Percentiles rank a stretch among this genome's conserved stretches.
phyloP scores from a whole-genome alignment of 2,113 vertebrate genomes.

The Herpetotheres cachinnans region DNA sequence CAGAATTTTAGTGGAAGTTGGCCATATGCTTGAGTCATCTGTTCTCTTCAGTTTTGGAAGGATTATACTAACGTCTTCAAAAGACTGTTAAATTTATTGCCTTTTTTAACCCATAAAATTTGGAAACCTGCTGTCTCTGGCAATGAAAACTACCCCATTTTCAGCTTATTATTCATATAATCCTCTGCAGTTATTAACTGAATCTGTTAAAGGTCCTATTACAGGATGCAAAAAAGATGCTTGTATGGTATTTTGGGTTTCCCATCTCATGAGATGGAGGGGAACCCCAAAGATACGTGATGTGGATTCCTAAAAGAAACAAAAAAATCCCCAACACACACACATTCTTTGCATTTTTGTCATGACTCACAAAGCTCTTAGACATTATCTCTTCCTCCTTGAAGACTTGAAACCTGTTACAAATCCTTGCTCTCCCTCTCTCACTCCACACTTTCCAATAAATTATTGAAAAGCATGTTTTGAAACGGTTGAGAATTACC shows the following conservation, averaged over 20 bases:
- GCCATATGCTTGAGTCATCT: conserved; percentile 74
- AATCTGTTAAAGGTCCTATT: neutral
- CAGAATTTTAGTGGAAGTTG: conserved; percentile 68
- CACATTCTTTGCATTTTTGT: neutral
- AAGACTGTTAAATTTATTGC: conserved; percentile 42
- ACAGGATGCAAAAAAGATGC: neutral
- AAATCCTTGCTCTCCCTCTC: neutral
- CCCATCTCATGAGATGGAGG: neutral
- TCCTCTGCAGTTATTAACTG: neutral
- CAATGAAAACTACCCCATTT: neutral
- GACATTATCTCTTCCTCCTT: neutral
- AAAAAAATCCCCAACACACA: neutral
- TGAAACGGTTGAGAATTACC: neutral
- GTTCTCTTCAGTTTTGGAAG: conserved; percentile 56
- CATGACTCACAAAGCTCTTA: neutral
- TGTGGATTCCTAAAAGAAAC: neutral
- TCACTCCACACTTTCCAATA: neutral
- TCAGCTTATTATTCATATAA: neutral
- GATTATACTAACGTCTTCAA: conserved; percentile 59
- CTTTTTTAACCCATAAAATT: conserved; percentile 54
- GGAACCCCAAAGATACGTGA: neutral
- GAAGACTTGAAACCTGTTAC: neutral
- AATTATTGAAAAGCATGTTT: neutral
- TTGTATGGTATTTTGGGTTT: neutral
- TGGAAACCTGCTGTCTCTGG: conserved; percentile 12